Evolutionary conservation across 2,888 invertebrate species (phyloP).

Genomic region (Loripinus fragilis): DNA sequence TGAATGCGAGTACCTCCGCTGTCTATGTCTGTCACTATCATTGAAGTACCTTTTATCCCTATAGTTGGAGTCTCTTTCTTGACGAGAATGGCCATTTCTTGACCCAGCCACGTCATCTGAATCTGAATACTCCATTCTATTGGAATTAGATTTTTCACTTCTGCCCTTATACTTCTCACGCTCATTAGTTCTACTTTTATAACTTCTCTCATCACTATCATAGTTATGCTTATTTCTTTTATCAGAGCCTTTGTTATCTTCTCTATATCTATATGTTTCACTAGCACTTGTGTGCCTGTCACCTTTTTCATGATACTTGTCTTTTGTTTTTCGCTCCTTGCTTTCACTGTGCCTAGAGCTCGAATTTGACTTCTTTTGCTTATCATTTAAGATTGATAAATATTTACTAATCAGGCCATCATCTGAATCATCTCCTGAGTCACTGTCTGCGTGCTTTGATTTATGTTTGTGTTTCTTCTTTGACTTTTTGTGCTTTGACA

Average conservation of each 20-base stretch:
- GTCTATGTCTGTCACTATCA: conserved; percentile 1
- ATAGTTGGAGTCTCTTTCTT: background rate
- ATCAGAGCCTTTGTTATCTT: background rate
- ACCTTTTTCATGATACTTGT: conserved; percentile 6
- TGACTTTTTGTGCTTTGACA: conserved; percentile 84
- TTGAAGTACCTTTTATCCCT: conserved; percentile 11
- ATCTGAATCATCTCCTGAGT: conserved; percentile 64
- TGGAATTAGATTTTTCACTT: background rate
- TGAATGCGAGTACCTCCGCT: conserved; percentile 24
- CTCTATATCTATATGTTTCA: conserved; percentile 7
- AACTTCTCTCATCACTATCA: background rate
- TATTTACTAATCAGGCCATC: conserved; percentile 79
- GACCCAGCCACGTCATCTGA: too few species aligned
- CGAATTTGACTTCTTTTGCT: conserved; percentile 49
- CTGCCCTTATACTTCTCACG: conserved; percentile 5
- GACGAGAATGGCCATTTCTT: background rate
- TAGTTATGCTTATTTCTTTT: conserved; percentile 3
- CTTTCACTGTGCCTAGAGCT: conserved; percentile 13
- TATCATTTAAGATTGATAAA: conserved; percentile 76
- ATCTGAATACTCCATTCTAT: background rate
- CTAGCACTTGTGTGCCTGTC: conserved; percentile 17
- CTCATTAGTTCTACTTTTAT: conserved; percentile 13
- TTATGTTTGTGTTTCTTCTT: conserved; percentile 65
- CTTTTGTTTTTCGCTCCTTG: conserved; percentile 21
- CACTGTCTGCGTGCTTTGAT: conserved; percentile 57